A percentile compares a stretch with the other conserved stretches of the same genome.
Conservation (phyloP, 2,888 invertebrate genomes). For the Myopa tessellatipennis region DNA sequence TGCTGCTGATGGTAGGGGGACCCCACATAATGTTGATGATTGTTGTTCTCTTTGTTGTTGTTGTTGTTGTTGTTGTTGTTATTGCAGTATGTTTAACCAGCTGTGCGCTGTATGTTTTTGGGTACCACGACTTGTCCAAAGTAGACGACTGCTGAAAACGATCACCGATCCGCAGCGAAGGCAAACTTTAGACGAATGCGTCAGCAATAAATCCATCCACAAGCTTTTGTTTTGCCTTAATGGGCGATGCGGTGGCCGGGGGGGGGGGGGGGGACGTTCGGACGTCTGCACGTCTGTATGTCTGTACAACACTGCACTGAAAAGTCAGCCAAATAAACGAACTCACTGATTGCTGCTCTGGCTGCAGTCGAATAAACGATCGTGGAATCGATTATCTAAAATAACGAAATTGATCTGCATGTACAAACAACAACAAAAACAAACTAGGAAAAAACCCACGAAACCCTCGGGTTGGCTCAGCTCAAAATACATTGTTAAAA, state of each 20-base stretch:
- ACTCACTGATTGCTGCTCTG: neutral
- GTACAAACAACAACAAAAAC: too few relatives aligned
- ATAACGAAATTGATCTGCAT: neutral
- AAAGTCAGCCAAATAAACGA: neutral
- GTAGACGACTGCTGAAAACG: slow-evolving; percentile 27
- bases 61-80: slow-evolving; percentile 21
- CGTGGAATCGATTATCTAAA: slow-evolving; percentile 16
- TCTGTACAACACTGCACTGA: neutral
- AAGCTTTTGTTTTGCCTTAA: neutral
- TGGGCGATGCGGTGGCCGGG: neutral
- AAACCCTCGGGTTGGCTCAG: too few relatives aligned
- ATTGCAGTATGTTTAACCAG: slow-evolving; percentile 24
- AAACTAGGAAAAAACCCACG: too few relatives aligned
- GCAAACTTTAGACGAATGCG: slow-evolving; percentile 29
- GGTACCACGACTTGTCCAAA: neutral
- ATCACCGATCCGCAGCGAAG: slow-evolving; percentile 29
- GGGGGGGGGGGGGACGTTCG: neutral
- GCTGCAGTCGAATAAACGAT: neutral
- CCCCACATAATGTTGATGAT: neutral
- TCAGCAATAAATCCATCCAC: slow-evolving; percentile 41
- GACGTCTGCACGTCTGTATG: too few relatives aligned
- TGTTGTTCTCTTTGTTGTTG: neutral
- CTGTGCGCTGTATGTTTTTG: slow-evolving; percentile 15
- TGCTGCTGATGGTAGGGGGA: neutral
- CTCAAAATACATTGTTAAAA: too few relatives aligned